Conservation (phyloP, 2,113 vertebrate genomes). For the Falcunculus frontatus region DNA sequence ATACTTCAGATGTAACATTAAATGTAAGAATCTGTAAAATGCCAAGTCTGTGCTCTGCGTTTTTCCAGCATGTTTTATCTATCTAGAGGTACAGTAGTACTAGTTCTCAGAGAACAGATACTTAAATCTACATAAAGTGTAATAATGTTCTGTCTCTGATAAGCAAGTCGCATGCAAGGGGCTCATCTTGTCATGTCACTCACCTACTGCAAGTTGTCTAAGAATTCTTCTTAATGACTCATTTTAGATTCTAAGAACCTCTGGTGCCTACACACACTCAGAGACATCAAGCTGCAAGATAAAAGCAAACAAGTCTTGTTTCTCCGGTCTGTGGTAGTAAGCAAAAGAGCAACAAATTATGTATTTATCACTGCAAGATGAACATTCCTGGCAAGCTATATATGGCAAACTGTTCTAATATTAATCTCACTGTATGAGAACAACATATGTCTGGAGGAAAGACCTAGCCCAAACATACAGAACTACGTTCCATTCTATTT, state of each 20-base stretch:
- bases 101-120: background rate
- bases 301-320: background rate
- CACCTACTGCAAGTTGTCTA: background rate
- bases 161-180: background rate
- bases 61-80: background rate
- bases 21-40: background rate
- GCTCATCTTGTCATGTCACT: background rate
- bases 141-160: background rate
- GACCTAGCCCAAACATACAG: background rate
- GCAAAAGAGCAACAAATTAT: background rate
- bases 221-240: background rate
- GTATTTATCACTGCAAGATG: background rate
- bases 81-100: background rate
- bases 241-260: background rate
- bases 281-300: background rate
- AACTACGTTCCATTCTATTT: background rate
- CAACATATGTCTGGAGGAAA: background rate
- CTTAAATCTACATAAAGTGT: background rate
- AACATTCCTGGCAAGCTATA: background rate
- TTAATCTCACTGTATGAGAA: background rate
- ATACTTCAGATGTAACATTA: background rate
- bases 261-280: background rate
- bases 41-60: background rate
- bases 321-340: background rate
- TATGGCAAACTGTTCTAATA: background rate